A percentile compares a stretch with the other conserved stretches of the same genome.
phyloP scores from a whole-genome alignment of 2,113 vertebrate genomes.

The Podarcis muralis region DNA sequence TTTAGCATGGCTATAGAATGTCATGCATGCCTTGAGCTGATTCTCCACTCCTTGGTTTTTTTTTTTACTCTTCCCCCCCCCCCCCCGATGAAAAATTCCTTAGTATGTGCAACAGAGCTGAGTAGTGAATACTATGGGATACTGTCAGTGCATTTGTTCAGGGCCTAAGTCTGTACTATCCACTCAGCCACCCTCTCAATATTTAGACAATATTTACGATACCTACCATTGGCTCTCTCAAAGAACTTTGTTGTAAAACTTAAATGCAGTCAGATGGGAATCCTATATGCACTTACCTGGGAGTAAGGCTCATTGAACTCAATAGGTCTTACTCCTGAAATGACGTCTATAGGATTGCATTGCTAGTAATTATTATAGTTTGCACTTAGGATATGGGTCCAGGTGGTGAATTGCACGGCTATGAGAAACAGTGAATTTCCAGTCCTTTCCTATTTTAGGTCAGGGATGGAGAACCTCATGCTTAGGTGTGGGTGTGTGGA shows the following conservation, averaged over 20 bases:
- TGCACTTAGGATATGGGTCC: accelerated
- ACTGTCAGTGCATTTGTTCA: not conserved
- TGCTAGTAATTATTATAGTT: not conserved
- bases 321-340: not conserved
- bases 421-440: not conserved
- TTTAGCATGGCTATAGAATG: not conserved
- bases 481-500: too few relatives aligned
- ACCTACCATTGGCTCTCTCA: not conserved
- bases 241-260: not conserved
- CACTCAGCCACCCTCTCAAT: not conserved
- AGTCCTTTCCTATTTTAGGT: accelerated
- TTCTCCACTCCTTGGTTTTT: not conserved
- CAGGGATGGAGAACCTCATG: not conserved
- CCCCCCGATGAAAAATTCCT: not conserved
- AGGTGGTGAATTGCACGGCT: not conserved
- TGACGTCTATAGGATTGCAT: too few relatives aligned
- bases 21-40: not conserved
- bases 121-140: not conserved
- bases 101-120: not conserved
- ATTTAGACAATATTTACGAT: not conserved
- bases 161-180: not conserved
- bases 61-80: not conserved
- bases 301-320: not conserved
- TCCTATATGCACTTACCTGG: not conserved
- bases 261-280: not conserved